Evolutionary conservation across 2,113 vertebrate genomes (phyloP).

Genomic region (Labrus mixtus): DNA sequence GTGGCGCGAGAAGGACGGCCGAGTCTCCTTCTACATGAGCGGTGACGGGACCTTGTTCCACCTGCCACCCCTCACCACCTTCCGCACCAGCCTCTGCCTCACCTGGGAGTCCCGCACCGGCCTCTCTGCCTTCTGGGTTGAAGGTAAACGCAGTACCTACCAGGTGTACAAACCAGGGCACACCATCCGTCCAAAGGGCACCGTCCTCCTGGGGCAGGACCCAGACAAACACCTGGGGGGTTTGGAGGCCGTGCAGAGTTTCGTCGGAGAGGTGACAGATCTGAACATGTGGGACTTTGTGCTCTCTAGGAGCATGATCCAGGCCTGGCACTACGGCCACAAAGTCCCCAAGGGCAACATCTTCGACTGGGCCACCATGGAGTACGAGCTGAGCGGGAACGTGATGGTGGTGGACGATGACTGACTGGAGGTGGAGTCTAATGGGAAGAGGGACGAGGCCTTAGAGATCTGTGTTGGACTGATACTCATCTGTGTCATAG

Average conservation of each 20-base stretch:
- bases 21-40: conserved; percentile 81
- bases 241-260: conserved; percentile 82
- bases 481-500: conserved; percentile 13
- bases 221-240: conserved; percentile 79
- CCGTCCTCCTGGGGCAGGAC: conserved; percentile 83
- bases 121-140: conserved; percentile 82
- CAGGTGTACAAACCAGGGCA: conserved; percentile 84
- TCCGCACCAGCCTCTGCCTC: conserved; percentile 85
- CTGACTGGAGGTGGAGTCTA: conserved; percentile 61
- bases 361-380: conserved; percentile 85
- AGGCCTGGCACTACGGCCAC: conserved; percentile 77
- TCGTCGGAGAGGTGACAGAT: conserved; percentile 84
- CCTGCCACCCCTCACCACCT: conserved; percentile 80
- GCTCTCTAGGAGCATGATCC: conserved; percentile 79
- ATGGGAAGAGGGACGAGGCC: background rate
- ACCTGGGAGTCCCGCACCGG: conserved; percentile 83
- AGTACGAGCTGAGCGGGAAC: conserved; percentile 83
- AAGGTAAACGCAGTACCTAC: conserved; percentile 81
- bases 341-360: conserved; percentile 81
- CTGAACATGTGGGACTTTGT: conserved; percentile 88
- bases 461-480: conserved; percentile 36
- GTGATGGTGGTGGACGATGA: conserved; percentile 84
- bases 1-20: conserved; percentile 83
- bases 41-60: conserved; percentile 78
- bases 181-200: conserved; percentile 77